These are phyloP conservation scores for Oryzias melastigma DNA, from an alignment of 2,113 vertebrate species.

Conservation along the genomic window DNA sequence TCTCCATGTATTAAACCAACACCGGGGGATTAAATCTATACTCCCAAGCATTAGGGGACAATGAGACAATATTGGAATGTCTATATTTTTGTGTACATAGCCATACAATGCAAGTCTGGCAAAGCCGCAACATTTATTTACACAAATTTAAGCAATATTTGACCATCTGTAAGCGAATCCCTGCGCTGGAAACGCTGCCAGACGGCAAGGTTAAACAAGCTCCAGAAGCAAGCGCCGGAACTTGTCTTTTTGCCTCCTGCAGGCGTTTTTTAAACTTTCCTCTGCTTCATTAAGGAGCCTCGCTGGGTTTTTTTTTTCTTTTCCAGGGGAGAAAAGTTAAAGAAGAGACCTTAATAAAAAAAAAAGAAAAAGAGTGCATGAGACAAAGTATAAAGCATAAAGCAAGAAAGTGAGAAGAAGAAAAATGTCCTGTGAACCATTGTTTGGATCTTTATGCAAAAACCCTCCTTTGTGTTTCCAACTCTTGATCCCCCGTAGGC, in stretches of 20 bases:
- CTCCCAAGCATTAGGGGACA: conserved; percentile 29
- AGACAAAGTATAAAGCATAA: conserved; percentile 47
- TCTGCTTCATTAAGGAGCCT: conserved; percentile 56
- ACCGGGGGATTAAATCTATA: conserved; percentile 38
- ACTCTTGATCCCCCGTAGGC: conserved; percentile 77
- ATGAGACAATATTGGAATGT: conserved; percentile 23
- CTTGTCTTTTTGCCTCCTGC: conserved; percentile 37
- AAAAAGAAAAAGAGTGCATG: conserved; percentile 17
- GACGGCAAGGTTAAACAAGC: conserved; percentile 3
- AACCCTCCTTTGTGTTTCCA: conserved; percentile 73
- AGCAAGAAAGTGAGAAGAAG: conserved; percentile 41
- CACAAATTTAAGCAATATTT: conserved; percentile 20
- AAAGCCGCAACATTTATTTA: conserved; percentile 23
- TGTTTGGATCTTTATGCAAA: conserved; percentile 81
- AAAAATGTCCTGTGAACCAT: conserved; percentile 71
- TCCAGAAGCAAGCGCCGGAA: background rate
- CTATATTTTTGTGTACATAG: conserved; percentile 29
- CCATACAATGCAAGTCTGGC: conserved; percentile 16
- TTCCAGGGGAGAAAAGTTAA: conserved; percentile 51
- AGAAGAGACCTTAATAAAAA: conserved; percentile 27
- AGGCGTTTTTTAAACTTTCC: conserved; percentile 16
- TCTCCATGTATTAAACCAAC: conserved; percentile 30
- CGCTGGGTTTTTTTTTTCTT: conserved; percentile 2
- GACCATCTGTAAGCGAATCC: conserved; percentile 33
- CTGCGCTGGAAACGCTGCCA: conserved; percentile 9